Evolutionary conservation across 2,797 vertebrate genomes (phyloP), one percentile per base, ranked within the genome.

Genomic region (Astyanax mexicanus): DNA sequence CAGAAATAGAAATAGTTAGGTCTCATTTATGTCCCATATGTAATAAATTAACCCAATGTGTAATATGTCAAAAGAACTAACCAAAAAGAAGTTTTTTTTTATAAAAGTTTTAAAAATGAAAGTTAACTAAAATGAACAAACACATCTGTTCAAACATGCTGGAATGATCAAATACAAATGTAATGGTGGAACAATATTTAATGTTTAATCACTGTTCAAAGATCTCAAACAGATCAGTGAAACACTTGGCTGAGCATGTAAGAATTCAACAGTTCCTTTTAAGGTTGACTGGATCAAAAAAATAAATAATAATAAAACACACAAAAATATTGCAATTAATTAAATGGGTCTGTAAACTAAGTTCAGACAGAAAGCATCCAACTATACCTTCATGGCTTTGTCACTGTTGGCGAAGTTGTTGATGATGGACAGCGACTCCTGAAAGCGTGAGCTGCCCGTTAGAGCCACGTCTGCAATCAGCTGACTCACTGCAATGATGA

Each of bases 351-450:
- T n/a, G n/a, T n/a, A n/a, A n/a, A n/a, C n/a, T n/a, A n/a, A 12
- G 35, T 40, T 17, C 1, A 42, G 23, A 27, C 3, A 12, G 12
- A 44, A 61, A n/a, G 15, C 21, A 15, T 17, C 55, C 11, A 6
- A 21, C 61, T 54, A 74, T 92, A 99, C 98, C 97, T 99, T 99
- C 95, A 99, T 96, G 25, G 92, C 93, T 68, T 96, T 96, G 92
- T 99, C 97, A 0, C 96, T 99, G 81, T 98, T 99, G 67, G 98
- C 97, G 81, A 98, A 99, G 91, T 98, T 98, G 92, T 98, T 99
- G 88, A 99, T 98, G 88, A 99, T 96, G 66, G 96, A 98, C 21
- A 99, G 93, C 1, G 98, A 98, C 81, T 98, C 96, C 87, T 98
- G 98, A 91, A 99, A 99, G 75, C 97, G 94, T 0, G 96, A 97